Evolutionary conservation across 1,140 invertebrate genomes (phyloP).

Genomic region (Heliothis virescens): DNA sequence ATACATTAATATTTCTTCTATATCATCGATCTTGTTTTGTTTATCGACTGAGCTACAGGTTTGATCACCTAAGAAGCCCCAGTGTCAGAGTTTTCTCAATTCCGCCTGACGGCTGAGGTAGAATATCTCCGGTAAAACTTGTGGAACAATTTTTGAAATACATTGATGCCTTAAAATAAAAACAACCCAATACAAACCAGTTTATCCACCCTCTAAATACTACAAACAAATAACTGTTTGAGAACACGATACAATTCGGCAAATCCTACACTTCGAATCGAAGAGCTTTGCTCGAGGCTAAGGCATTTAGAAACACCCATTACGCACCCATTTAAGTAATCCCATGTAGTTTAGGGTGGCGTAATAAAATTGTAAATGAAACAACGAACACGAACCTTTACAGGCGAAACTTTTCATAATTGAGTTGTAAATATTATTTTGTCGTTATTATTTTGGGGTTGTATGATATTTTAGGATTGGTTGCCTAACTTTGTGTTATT

Average conservation of each 20-base stretch:
- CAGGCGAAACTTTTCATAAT: constrained; percentile 53
- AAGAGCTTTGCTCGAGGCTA: neutral
- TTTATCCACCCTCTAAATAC: neutral
- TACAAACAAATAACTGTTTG: neutral
- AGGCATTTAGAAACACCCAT: constrained; percentile 64
- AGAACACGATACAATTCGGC: neutral
- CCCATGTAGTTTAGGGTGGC: constrained; percentile 57
- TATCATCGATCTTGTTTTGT: too few relatives aligned
- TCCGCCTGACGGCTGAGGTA: too few relatives aligned
- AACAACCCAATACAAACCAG: too few relatives aligned
- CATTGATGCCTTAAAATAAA: too few relatives aligned
- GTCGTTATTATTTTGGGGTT: constrained; percentile 5
- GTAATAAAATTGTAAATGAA: constrained; percentile 58
- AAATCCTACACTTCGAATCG: constrained; percentile 5
- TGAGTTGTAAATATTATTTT: constrained; percentile 49
- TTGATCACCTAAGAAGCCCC: too few relatives aligned
- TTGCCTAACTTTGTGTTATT: neutral
- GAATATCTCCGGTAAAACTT: too few relatives aligned
- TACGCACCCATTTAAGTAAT: constrained; percentile 63
- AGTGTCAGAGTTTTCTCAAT: too few relatives aligned
- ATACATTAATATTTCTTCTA: too few relatives aligned
- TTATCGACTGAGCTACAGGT: too few relatives aligned
- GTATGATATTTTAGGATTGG: constrained; percentile 2
- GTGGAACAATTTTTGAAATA: neutral
- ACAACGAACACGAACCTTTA: constrained; percentile 50